Evolutionary conservation across 2,888 invertebrate species (phyloP), one percentile per base, ranked within the genome.

Genomic region (Apamea epomidion): DNA sequence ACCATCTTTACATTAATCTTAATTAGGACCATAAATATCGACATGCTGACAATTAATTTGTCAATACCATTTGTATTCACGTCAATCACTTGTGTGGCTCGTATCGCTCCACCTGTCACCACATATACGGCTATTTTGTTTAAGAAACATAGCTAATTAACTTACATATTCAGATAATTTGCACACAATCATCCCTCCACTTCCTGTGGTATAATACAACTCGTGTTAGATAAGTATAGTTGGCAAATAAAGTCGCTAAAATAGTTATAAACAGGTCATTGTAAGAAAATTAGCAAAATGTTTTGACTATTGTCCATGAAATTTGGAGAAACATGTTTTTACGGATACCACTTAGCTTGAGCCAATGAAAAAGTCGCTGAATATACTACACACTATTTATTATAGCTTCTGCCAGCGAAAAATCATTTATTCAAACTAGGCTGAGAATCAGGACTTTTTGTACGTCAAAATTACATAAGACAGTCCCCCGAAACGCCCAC

Each of bases 131-230:
- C 64, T 71, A 78, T 71, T 75, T 65, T 58, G 21, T 73, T 32
- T 25, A 29, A 37, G 7, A 45, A 64, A 51, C 18, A 37, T 21
- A 21, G 16, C 67, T 87, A 84, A 87, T 80, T 80, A 84, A 69
- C 25, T 75, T 29, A 70, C 4, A 10, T 10, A 32, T 64, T 68
- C 45, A 67, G 80, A 25, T 62, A 29, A 88, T 88, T 88, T 80
- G 70, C 89, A 87, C 79, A 88, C 87, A 87, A 88, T 84, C 79
- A 68, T 68, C 69, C 29, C 72, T 51, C 0, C 2, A 69, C 68
- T 88, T 82, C 69, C 73, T 65, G 67, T 14, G 8, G 37, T 64
- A n/a, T 60, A 70, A 76, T 51, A 21, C 12, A 42, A 68, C 7
- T 32, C 18, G n/a, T 45, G 45, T 37, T 51, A 18, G n/a, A 12